Evolutionary conservation across 2,888 invertebrate species (phyloP).

Genomic region (Hyalella azteca): DNA sequence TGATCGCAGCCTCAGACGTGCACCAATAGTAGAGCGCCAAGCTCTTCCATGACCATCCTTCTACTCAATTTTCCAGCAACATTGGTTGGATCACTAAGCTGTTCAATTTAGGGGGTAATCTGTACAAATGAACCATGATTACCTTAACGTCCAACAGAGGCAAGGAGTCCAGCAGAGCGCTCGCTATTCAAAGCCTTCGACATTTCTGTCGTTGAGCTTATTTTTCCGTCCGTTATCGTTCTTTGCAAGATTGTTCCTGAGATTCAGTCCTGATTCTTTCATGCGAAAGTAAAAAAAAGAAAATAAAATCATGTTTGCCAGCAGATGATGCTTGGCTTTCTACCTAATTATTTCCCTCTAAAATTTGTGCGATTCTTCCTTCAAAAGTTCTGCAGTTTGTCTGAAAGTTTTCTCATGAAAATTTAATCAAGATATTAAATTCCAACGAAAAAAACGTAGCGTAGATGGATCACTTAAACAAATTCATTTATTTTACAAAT

Average conservation of each 20-base stretch:
- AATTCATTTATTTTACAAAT: too few relatives aligned
- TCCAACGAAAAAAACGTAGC: too few relatives aligned
- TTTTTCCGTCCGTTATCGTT: neutral
- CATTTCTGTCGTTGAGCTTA: neutral
- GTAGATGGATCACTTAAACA: too few relatives aligned
- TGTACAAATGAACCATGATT: slow-evolving; percentile 38
- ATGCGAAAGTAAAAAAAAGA: too few relatives aligned
- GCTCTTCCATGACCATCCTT: neutral
- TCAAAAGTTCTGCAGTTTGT: neutral
- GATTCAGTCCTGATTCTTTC: neutral
- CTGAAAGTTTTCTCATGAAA: neutral
- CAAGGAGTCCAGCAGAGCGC: neutral
- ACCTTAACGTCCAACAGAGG: neutral
- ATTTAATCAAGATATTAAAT: too few relatives aligned
- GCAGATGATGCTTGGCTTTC: slow-evolving; percentile 1
- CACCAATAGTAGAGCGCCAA: neutral
- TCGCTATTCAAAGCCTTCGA: neutral
- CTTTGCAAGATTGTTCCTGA: neutral
- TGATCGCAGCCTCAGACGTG: neutral
- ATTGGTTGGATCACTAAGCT: slow-evolving; percentile 35
- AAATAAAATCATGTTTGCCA: too few relatives aligned
- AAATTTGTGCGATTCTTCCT: neutral
- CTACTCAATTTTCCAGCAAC: slow-evolving; percentile 31
- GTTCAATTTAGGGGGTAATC: slow-evolving; percentile 38
- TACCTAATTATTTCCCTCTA: neutral